These are phyloP conservation scores for Silvanus unidentatus DNA, from an alignment of 2,888 invertebrate species.

Conservation along the genomic window DNA sequence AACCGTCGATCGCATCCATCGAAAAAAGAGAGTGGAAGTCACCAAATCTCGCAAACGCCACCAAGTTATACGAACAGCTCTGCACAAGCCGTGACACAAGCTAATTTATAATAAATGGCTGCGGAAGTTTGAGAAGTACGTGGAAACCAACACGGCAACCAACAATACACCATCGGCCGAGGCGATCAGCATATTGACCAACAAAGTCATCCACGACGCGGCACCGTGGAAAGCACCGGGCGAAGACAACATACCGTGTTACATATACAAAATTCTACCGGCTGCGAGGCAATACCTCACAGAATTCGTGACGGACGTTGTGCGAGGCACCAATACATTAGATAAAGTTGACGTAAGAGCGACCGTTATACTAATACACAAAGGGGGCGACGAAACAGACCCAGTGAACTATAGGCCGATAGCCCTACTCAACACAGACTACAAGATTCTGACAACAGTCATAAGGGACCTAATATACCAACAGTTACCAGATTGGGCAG, in stretches of 20 bases:
- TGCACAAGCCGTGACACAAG: no score
- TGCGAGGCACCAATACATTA: background rate
- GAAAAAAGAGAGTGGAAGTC: no score
- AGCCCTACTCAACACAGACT: constrained; percentile 24
- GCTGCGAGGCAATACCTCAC: constrained; percentile 13
- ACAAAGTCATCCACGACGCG: background rate
- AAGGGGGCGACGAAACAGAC: constrained; percentile 23
- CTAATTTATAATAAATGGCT: constrained; percentile 12
- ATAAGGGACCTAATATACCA: constrained; percentile 9
- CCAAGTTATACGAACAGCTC: no score
- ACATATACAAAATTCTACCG: constrained; percentile 16
- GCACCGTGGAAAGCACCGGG: constrained; percentile 15
- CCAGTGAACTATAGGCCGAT: constrained; percentile 28
- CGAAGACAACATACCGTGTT: constrained; percentile 17
- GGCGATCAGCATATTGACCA: no score
- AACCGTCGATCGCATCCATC: no score
- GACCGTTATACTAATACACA: constrained; percentile 23
- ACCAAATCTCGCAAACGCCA: no score
- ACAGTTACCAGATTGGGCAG: constrained; percentile 12
- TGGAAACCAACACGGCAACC: background rate
- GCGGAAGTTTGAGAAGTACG: constrained; percentile 7
- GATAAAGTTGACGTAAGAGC: constrained; percentile 20
- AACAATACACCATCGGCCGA: no score
- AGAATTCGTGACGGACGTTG: background rate
- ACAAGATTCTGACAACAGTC: constrained; percentile 26